Percentiles rank a stretch among this genome's conserved stretches.
Evolutionary conservation across 1,140 invertebrate species (phyloP).

Genomic region (Stegodyphus mimosarum): DNA sequence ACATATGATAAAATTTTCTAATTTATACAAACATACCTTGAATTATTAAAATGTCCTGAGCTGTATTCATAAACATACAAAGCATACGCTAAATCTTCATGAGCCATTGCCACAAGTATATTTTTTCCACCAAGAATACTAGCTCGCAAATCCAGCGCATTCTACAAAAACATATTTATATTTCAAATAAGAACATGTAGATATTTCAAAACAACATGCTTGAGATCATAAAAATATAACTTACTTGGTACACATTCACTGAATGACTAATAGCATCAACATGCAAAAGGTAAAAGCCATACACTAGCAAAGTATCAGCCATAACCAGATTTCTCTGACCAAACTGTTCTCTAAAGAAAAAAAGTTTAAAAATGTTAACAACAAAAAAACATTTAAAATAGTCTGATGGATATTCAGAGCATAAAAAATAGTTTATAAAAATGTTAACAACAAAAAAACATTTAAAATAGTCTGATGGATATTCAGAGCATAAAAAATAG

Average conservation of each 20-base stretch:
- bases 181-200: no score
- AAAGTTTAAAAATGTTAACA: neutral
- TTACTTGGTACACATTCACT: constrained; percentile 83
- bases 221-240: neutral
- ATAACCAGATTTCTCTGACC: constrained; percentile 80
- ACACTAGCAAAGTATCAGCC: constrained; percentile 85
- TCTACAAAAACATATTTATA: constrained; percentile 69
- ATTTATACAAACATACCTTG: constrained; percentile 71
- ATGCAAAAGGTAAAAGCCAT: constrained; percentile 90
- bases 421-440: no score
- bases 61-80: constrained; percentile 92
- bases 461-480: no score
- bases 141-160: constrained; percentile 80
- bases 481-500: no score
- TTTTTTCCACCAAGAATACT: constrained; percentile 85
- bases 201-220: no score
- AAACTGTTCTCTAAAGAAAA: constrained; percentile 73
- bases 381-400: neutral
- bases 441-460: no score
- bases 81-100: constrained; percentile 92
- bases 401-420: neutral
- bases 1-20: no score
- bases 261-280: constrained; percentile 85
- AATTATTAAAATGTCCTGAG: constrained; percentile 83
- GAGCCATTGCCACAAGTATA: constrained; percentile 85